These are phyloP conservation scores for Pocillopora meandrina DNA, from an alignment of 92 coral and sea anemone species.

Conservation along the genomic window DNA sequence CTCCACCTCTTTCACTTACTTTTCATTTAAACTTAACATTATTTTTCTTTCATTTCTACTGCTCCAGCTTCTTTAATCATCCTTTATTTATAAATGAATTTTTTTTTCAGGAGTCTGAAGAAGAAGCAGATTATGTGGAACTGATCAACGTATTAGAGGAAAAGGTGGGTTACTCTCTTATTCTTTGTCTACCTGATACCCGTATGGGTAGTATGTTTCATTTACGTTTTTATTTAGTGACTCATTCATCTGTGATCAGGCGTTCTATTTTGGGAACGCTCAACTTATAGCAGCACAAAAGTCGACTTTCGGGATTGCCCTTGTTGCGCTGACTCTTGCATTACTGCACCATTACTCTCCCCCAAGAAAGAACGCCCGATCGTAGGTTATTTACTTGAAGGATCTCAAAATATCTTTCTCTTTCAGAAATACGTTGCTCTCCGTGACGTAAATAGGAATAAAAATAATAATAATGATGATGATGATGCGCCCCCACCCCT, in stretches of 20 bases:
- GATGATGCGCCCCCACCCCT: constrained; percentile 29
- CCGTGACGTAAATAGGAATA: neutral
- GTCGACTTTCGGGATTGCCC: no score
- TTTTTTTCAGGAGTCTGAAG: constrained; percentile 51
- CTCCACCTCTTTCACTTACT: no score
- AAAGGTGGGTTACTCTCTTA: neutral
- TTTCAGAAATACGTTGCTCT: neutral
- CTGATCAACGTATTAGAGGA: constrained; percentile 3
- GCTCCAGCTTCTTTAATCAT: neutral
- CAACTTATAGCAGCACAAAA: no score
- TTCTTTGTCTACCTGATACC: neutral
- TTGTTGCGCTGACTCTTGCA: no score
- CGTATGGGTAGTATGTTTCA: neutral
- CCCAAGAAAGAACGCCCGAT: neutral
- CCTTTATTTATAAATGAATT: neutral
- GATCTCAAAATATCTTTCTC: neutral
- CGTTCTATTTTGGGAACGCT: no score
- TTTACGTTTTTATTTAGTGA: neutral
- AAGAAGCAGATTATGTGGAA: constrained; percentile 76
- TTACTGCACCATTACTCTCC: neutral
- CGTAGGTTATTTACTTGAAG: neutral
- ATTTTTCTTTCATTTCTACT: neutral
- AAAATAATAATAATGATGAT: no score
- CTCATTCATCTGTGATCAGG: no score
- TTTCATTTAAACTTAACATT: neutral